Conservation (phyloP, 2,113 vertebrate species). For the Phalacrocorax carbo region DNA sequence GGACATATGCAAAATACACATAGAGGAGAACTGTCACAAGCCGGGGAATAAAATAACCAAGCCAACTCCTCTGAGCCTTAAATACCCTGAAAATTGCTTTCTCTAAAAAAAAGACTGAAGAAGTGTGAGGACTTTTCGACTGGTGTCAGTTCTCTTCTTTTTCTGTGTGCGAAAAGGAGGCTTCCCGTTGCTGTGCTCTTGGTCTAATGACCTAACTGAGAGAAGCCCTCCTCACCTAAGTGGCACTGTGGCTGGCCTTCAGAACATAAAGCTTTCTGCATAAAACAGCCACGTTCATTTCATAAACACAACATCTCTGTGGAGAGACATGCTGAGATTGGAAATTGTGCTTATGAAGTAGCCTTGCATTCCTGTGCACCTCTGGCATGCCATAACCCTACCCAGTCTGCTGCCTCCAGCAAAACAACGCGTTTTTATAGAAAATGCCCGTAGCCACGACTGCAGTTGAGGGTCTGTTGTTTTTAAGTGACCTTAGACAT, state of each 20-base stretch:
- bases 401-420: background rate
- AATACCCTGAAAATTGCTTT: background rate
- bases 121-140: background rate
- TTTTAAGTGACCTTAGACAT: slow-evolving; percentile 28
- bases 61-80: background rate
- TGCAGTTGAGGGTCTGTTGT: slow-evolving; percentile 9
- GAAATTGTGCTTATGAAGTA: background rate
- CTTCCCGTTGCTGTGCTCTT: background rate
- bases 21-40: background rate
- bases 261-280: background rate
- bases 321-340: background rate
- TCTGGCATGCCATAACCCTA: background rate
- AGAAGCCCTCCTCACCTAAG: background rate
- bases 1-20: background rate
- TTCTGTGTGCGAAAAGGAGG: background rate
- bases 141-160: background rate
- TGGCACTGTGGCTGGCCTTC: background rate
- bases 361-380: background rate
- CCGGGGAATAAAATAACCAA: background rate
- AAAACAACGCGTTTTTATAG: background rate
- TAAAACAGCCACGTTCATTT: background rate
- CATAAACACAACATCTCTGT: background rate
- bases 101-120: background rate
- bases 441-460: background rate
- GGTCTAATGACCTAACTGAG: background rate